Percentiles rank a stretch among this genome's conserved stretches.
phyloP scores from a whole-genome alignment of 2,113 vertebrate species.

The Ptilorrhoa leucosticta region DNA sequence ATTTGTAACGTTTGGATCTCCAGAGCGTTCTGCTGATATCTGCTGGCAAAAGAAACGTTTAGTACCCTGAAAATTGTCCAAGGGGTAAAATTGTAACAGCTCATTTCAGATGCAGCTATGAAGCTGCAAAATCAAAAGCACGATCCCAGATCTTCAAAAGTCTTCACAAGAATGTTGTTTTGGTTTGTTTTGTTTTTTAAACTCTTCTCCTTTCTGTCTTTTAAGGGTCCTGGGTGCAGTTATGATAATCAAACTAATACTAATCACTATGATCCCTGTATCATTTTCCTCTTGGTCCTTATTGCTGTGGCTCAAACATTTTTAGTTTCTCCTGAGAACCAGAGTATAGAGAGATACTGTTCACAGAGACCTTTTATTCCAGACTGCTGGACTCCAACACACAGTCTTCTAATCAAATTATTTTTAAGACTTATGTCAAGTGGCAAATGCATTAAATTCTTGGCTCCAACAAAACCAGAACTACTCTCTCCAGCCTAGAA shows the following conservation, averaged over 20 bases:
- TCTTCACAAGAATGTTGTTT: not conserved
- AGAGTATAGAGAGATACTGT: not conserved
- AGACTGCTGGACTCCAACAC: not conserved
- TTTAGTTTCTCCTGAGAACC: not conserved
- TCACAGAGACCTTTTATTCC: not conserved
- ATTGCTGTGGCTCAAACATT: not conserved
- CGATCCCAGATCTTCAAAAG: not conserved
- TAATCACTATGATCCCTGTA: not conserved
- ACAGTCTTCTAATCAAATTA: not conserved
- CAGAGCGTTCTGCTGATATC: not conserved
- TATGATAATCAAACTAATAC: not conserved
- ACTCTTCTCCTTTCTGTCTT: not conserved
- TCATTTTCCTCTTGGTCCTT: not conserved
- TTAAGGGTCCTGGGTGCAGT: not conserved
- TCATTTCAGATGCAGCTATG: not conserved
- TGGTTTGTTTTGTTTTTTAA: not conserved
- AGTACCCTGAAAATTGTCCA: not conserved
- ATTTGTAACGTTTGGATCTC: not conserved
- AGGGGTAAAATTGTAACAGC: not conserved
- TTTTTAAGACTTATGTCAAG: not conserved
- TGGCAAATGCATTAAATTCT: not conserved
- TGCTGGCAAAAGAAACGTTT: not conserved
- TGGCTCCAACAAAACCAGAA: not conserved
- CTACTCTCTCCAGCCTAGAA: not conserved
- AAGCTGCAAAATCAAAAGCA: not conserved